Conservation (phyloP, 2,888 invertebrate genomes). For the Arctia plantaginis region DNA sequence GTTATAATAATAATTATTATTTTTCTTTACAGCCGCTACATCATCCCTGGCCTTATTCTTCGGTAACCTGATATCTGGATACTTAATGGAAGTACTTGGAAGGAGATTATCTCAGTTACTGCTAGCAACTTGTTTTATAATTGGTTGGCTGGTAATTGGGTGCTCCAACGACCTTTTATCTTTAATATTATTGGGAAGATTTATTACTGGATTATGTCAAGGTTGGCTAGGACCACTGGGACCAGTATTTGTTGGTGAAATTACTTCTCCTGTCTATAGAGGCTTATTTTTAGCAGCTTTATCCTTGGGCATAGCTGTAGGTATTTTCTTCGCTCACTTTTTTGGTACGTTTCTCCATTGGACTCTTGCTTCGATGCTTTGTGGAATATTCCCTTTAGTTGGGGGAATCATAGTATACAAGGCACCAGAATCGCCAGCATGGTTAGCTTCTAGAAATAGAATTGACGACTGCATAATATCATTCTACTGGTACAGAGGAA, state of each 20-base stretch:
- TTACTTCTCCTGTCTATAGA: conserved; percentile 86
- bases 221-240: conserved; percentile 87
- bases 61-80: conserved; percentile 87
- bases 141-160: conserved; percentile 87
- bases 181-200: conserved; percentile 84
- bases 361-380: conserved; percentile 86
- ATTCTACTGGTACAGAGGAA: conserved; percentile 88
- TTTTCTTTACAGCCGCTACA: conserved; percentile 84
- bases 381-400: conserved; percentile 83
- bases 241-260: conserved; percentile 87
- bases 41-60: conserved; percentile 87
- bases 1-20: background rate
- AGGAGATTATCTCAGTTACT: conserved; percentile 85
- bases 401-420: conserved; percentile 84
- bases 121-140: conserved; percentile 81
- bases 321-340: conserved; percentile 88
- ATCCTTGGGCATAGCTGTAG: conserved; percentile 87
- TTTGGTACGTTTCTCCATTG: conserved; percentile 88
- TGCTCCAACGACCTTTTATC: conserved; percentile 78
- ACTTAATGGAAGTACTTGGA: conserved; percentile 87
- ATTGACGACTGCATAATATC: conserved; percentile 86
- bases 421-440: conserved; percentile 90
- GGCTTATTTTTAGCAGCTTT: conserved; percentile 88
- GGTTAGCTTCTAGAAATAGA: conserved; percentile 88
- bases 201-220: conserved; percentile 85